A percentile compares a stretch with the other conserved stretches of the same genome.
phyloP scores from a whole-genome alignment of 2,797 vertebrate species.

The Myotis daubentonii region DNA sequence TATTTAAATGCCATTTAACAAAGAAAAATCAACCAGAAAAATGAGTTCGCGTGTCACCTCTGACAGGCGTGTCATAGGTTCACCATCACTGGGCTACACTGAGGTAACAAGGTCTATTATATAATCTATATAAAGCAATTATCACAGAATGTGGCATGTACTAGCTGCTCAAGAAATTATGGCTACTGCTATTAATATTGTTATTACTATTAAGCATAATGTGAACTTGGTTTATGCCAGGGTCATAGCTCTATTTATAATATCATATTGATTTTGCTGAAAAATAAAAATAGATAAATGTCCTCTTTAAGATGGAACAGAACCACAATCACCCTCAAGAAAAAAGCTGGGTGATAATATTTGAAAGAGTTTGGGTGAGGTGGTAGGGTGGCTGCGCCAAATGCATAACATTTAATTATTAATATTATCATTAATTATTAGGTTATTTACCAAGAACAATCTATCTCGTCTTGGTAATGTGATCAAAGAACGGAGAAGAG shows the following conservation, averaged over 20 bases:
- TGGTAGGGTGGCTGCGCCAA: not conserved
- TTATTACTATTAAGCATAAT: not conserved
- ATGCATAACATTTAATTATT: not conserved
- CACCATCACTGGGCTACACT: not conserved
- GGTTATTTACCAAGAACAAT: not conserved
- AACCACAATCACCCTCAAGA: not conserved
- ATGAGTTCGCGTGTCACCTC: too few relatives aligned
- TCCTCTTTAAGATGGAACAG: not conserved
- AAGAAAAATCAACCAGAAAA: too few relatives aligned
- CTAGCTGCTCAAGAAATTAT: not conserved
- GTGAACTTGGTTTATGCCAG: not conserved
- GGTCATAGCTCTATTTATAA: not conserved
- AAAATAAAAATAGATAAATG: not conserved
- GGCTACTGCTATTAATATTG: accelerated
- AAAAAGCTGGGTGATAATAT: not conserved
- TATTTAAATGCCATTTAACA: too few relatives aligned
- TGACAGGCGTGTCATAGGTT: too few relatives aligned
- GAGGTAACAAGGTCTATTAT: not conserved
- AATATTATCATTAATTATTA: not conserved
- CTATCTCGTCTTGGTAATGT: not conserved
- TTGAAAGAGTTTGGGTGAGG: not conserved
- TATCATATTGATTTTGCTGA: not conserved
- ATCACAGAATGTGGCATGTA: not conserved
- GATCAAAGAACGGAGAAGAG: not conserved
- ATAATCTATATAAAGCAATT: not conserved